Conservation (phyloP, 2,797 vertebrate genomes). For the Pseudochaenichthys georgianus region DNA sequence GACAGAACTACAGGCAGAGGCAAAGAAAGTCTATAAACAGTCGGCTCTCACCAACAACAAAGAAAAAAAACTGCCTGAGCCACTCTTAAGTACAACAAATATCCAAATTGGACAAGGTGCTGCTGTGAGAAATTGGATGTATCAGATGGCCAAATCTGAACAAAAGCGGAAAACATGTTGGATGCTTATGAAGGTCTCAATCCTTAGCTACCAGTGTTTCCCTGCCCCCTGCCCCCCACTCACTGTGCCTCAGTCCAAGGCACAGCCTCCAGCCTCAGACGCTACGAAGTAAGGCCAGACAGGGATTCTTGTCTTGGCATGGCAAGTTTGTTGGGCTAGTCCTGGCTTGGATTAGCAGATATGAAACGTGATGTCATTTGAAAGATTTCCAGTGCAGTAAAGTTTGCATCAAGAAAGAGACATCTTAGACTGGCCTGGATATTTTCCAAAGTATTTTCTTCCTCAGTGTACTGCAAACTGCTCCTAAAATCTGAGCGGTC, state of each 20-base stretch:
- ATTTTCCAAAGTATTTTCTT: too few species aligned
- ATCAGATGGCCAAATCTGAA: slow-evolving; percentile 37
- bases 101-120: slow-evolving; percentile 44
- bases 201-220: slow-evolving; percentile 26
- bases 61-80: slow-evolving; percentile 39
- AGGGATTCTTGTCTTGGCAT: slow-evolving; percentile 39
- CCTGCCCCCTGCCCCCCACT: background rate
- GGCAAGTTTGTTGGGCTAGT: slow-evolving; percentile 26
- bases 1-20: slow-evolving; percentile 49
- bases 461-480: slow-evolving; percentile 42
- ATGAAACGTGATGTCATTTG: slow-evolving; percentile 39
- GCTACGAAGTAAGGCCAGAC: slow-evolving; percentile 29
- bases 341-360: slow-evolving; percentile 34
- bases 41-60: slow-evolving; percentile 58
- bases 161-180: slow-evolving; percentile 26
- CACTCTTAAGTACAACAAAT: slow-evolving; percentile 28
- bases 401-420: slow-evolving; percentile 64
- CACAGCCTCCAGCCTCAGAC: slow-evolving; percentile 25
- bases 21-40: slow-evolving; percentile 63
- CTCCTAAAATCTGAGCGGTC: slow-evolving; percentile 31
- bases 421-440: slow-evolving; percentile 17
- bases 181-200: slow-evolving; percentile 12
- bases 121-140: slow-evolving; percentile 14
- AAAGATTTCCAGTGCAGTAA: slow-evolving; percentile 38
- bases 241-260: background rate